These are phyloP conservation scores for Diceros bicornis DNA, from an alignment of 2,797 vertebrate species.

Conservation along the genomic window DNA sequence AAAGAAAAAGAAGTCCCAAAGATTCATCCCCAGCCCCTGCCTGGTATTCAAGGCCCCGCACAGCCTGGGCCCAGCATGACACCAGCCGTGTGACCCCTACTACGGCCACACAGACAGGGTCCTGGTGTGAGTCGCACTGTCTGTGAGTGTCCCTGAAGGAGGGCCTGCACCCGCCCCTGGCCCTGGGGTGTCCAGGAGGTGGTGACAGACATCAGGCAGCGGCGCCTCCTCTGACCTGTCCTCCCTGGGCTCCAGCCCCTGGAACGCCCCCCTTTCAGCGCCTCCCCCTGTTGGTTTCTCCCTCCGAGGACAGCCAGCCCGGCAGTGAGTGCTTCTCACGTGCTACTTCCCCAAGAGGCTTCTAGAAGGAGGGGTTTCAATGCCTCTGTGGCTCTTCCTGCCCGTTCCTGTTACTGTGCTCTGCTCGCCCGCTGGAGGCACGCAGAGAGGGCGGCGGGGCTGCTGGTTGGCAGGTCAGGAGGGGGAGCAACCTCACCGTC, in stretches of 20 bases:
- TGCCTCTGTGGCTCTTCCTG: too few species aligned
- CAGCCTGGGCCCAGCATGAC: not conserved
- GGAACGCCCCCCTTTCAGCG: not conserved
- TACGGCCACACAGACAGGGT: fast-evolving
- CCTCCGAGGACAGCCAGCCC: not conserved
- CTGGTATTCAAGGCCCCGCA: not conserved
- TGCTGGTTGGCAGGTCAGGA: fast-evolving
- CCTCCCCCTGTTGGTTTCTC: not conserved
- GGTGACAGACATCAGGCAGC: fast-evolving
- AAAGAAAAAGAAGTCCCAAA: not conserved
- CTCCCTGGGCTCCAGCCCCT: not conserved
- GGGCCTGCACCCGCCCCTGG: fast-evolving
- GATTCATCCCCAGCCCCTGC: not conserved
- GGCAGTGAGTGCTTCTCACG: not conserved
- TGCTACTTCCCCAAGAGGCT: not conserved
- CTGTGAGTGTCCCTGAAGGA: fast-evolving
- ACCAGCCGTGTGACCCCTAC: not conserved
- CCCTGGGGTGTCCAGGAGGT: not conserved
- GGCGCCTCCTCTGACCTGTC: too few species aligned
- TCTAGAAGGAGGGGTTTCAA: not conserved
- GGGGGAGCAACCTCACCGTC: not conserved
- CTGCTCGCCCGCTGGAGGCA: not conserved
- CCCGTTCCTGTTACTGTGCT: not conserved
- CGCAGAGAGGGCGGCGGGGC: fast-evolving
- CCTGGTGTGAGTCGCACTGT: not conserved